Evolutionary conservation across 2,888 invertebrate species (phyloP).

Genomic region (Drosophila paranaensis): DNA sequence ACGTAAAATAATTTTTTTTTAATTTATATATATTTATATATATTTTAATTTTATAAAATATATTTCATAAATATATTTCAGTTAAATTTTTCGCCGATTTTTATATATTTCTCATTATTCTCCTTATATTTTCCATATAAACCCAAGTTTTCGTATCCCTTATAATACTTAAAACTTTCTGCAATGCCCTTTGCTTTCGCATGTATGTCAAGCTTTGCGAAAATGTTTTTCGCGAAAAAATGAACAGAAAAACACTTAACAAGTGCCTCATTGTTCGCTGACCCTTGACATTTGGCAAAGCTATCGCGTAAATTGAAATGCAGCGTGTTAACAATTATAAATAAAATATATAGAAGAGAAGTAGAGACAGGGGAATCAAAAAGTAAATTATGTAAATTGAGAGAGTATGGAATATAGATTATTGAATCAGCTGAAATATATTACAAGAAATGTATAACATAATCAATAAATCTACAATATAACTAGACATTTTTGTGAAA

Average conservation of each 20-base stretch:
- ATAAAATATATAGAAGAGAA: background rate
- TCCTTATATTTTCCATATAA: background rate
- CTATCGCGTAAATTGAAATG: conserved; percentile 35
- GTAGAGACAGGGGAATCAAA: background rate
- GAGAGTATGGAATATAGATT: background rate
- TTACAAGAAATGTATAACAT: background rate
- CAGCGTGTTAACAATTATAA: conserved; percentile 19
- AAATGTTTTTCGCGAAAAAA: conserved; percentile 1
- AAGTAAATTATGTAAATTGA: too few species aligned
- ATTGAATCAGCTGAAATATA: background rate
- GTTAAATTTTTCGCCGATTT: background rate
- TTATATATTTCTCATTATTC: background rate
- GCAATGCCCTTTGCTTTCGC: too few species aligned
- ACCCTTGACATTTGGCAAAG: conserved; percentile 18
- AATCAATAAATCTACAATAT: background rate
- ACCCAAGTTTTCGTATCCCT: too few species aligned
- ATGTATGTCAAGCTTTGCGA: too few species aligned
- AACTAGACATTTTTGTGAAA: background rate
- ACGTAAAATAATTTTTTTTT: too few species aligned
- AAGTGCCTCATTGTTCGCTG: conserved; percentile 22
- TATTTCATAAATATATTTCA: too few species aligned
- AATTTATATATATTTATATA: background rate
- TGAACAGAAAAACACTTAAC: conserved; percentile 33
- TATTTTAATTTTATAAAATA: too few species aligned
- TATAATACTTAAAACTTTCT: background rate